These are phyloP conservation scores for Melieria omissa DNA, from an alignment of 2,888 invertebrate species.

Conservation along the genomic window DNA sequence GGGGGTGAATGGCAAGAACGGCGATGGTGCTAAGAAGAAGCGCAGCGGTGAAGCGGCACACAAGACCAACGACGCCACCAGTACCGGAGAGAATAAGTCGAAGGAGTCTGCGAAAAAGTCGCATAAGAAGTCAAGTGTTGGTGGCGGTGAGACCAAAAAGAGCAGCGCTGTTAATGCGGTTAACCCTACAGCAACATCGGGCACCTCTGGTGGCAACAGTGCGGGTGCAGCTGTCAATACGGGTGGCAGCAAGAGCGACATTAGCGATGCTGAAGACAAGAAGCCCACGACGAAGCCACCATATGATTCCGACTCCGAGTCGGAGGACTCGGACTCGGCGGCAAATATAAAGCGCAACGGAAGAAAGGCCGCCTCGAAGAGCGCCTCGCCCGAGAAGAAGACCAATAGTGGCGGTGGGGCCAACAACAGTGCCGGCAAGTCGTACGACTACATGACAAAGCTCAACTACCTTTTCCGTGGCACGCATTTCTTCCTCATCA, in stretches of 20 bases:
- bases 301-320: slow-evolving; percentile 59
- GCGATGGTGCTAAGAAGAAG: slow-evolving; percentile 44
- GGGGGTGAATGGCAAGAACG: slow-evolving; percentile 53
- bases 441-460: slow-evolving; percentile 87
- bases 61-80: slow-evolving; percentile 22
- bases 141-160: background rate
- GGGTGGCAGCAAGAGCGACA: slow-evolving; percentile 51
- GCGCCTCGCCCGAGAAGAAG: slow-evolving; percentile 47
- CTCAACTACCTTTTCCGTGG: slow-evolving; percentile 94
- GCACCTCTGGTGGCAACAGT: slow-evolving; percentile 25
- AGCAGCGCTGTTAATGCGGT: slow-evolving; percentile 25
- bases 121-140: slow-evolving; percentile 45
- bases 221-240: slow-evolving; percentile 38
- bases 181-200: slow-evolving; percentile 13
- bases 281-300: slow-evolving; percentile 44
- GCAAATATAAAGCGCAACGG: slow-evolving; percentile 61
- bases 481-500: slow-evolving; percentile 94
- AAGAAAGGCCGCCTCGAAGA: slow-evolving; percentile 49
- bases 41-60: slow-evolving; percentile 26
- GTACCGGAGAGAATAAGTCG: slow-evolving; percentile 11
- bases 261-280: slow-evolving; percentile 55
- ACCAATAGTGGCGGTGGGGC: slow-evolving; percentile 46
- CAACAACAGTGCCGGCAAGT: slow-evolving; percentile 37
- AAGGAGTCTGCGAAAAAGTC: slow-evolving; percentile 37
- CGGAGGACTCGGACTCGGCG: slow-evolving; percentile 61